Evolutionary conservation across 2,113 vertebrate species (phyloP).

Genomic region (Rhinopomastus cyanomelas): DNA sequence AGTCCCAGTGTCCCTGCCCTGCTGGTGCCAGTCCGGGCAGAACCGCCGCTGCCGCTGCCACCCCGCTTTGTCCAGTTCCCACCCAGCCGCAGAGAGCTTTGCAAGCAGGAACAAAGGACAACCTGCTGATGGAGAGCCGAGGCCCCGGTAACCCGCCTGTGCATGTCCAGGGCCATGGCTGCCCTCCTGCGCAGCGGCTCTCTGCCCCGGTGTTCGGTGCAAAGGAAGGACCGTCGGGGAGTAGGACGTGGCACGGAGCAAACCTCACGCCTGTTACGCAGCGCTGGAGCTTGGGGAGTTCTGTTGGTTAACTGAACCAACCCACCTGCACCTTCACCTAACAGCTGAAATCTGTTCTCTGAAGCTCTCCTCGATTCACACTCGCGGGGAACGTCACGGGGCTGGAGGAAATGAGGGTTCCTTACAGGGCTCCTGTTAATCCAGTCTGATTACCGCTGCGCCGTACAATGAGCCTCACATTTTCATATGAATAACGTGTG

Average conservation of each 20-base stretch:
- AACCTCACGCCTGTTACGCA: no score
- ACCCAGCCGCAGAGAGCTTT: neutral
- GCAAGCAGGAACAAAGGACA: conserved; percentile 1
- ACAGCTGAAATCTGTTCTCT: conserved; percentile 54
- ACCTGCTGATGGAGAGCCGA: neutral
- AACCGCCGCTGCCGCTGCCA: conserved; percentile 13
- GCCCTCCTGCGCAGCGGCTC: no score
- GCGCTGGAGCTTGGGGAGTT: no score
- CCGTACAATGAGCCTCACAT: conserved; percentile 76
- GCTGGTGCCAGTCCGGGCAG: neutral
- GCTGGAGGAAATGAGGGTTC: conserved; percentile 69
- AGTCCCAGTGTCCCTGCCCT: neutral
- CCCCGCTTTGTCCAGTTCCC: conserved; percentile 17
- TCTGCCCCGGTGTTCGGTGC: no score
- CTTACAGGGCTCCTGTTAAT: conserved; percentile 74
- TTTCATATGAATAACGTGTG: conserved; percentile 72
- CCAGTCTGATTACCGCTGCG: conserved; percentile 73
- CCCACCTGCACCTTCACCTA: neutral
- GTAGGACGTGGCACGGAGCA: no score
- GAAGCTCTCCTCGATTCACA: no score
- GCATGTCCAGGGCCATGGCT: no score
- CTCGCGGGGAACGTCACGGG: conserved; percentile 51
- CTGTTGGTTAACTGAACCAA: no score
- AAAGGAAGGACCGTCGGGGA: no score
- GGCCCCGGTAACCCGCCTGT: no score